Conservation (phyloP, 2,888 invertebrate species). For the Hemaris fuciformis region DNA sequence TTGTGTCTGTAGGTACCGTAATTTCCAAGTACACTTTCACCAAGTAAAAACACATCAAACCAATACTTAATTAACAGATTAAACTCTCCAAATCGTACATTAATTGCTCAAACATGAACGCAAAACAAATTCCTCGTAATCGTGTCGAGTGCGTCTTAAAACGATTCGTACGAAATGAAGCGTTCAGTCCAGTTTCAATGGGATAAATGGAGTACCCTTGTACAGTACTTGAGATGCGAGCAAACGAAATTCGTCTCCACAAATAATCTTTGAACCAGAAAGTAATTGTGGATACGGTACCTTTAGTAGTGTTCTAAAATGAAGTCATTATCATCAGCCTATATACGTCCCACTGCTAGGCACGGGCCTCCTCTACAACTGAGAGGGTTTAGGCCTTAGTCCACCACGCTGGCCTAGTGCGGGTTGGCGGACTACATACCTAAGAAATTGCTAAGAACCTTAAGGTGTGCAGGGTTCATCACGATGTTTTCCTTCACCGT, state of each 20-base stretch:
- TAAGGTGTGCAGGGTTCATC: too few relatives aligned
- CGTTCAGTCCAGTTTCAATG: constrained; percentile 40
- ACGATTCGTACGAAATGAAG: constrained; percentile 59
- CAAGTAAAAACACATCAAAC: background rate
- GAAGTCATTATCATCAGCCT: too few relatives aligned
- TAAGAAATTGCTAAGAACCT: too few relatives aligned
- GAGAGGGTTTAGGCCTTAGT: too few relatives aligned
- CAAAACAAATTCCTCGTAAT: constrained; percentile 4
- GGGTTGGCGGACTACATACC: too few relatives aligned
- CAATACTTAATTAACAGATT: constrained; percentile 1
- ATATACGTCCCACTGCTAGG: too few relatives aligned
- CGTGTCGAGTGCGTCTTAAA: constrained; percentile 39
- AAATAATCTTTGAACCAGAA: constrained; percentile 1
- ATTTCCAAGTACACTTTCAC: background rate
- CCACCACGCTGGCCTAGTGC: too few relatives aligned
- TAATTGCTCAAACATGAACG: background rate
- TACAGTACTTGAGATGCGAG: constrained; percentile 3
- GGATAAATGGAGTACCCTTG: constrained; percentile 14
- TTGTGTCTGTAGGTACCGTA: too few relatives aligned
- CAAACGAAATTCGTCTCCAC: constrained; percentile 3
- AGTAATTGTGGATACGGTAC: background rate
- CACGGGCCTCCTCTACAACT: too few relatives aligned
- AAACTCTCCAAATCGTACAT: background rate
- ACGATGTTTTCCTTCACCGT: too few relatives aligned
- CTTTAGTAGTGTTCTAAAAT: background rate